phyloP scores from a whole-genome alignment of 2,113 vertebrate species.

The Brienomyrus longianalis region DNA sequence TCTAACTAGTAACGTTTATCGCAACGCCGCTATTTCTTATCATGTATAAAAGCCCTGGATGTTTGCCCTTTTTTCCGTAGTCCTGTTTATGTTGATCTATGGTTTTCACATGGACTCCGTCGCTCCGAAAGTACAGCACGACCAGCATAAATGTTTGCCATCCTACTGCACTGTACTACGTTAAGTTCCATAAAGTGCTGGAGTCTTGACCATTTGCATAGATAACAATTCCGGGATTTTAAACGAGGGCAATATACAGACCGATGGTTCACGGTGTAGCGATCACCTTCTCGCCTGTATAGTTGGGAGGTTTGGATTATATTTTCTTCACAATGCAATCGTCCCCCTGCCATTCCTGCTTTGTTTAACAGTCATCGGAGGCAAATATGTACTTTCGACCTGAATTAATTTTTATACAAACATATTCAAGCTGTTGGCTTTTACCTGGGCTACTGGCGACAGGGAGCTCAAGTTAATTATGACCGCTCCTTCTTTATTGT shows the following conservation, averaged over 20 bases:
- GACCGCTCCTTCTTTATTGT: not conserved
- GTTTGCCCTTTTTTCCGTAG: not conserved
- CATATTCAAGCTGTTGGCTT: not conserved
- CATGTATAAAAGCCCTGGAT: not conserved
- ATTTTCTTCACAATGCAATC: not conserved
- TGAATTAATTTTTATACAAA: conserved; percentile 16
- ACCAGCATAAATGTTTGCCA: not conserved
- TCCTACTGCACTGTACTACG: not conserved
- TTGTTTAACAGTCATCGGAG: not conserved
- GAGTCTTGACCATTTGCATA: not conserved
- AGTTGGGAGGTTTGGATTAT: not conserved
- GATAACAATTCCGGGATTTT: not conserved
- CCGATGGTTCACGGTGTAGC: not conserved
- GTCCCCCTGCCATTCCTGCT: not conserved
- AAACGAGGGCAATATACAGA: not conserved
- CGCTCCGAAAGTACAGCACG: not conserved
- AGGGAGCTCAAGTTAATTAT: not conserved
- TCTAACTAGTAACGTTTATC: not conserved
- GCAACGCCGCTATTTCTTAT: not conserved
- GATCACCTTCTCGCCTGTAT: not conserved
- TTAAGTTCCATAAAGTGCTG: not conserved
- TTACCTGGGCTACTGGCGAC: not conserved
- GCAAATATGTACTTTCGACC: conserved; percentile 4
- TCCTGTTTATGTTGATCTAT: not conserved
- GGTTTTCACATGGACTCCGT: not conserved